Conservation (phyloP, 1,140 invertebrate genomes). For the Telenomus remus region DNA sequence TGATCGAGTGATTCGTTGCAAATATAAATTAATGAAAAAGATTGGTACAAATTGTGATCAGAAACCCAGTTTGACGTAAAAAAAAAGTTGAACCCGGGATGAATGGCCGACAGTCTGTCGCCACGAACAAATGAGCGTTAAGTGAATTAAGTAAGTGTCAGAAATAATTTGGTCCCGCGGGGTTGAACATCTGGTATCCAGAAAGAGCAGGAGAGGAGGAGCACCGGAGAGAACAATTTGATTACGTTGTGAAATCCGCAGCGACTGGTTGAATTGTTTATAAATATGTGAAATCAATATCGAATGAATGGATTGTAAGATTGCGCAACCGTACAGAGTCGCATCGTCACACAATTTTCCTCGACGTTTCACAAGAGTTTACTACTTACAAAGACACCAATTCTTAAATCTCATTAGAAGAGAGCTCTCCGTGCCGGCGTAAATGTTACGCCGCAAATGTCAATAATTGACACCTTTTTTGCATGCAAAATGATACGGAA, state of each 20-base stretch:
- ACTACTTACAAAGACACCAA: slow-evolving; percentile 25
- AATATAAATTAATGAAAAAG: too few relatives aligned
- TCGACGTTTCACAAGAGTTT: slow-evolving; percentile 22
- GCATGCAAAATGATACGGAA: not conserved
- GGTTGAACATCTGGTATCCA: too few relatives aligned
- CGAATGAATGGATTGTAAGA: slow-evolving; percentile 8
- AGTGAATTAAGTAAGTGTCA: slow-evolving; percentile 34
- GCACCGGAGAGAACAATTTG: not conserved
- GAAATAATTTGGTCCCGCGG: slow-evolving; percentile 18
- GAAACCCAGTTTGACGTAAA: slow-evolving; percentile 16
- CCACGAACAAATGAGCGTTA: slow-evolving; percentile 40
- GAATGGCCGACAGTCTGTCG: slow-evolving; percentile 42
- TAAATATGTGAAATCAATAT: slow-evolving; percentile 10
- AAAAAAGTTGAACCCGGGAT: slow-evolving; percentile 38
- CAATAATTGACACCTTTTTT: slow-evolving; percentile 10
- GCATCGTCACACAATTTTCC: slow-evolving; percentile 18
- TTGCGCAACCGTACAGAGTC: slow-evolving; percentile 6
- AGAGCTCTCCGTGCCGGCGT: slow-evolving; percentile 8
- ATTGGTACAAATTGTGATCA: slow-evolving; percentile 30
- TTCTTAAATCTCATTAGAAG: slow-evolving; percentile 40
- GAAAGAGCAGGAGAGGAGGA: not conserved
- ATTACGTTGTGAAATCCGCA: not conserved
- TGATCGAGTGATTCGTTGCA: too few relatives aligned
- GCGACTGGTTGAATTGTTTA: slow-evolving; percentile 3
- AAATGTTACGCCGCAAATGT: slow-evolving; percentile 24